Conservation (phyloP, 2,888 invertebrate species). For the Andricus curvator region DNA sequence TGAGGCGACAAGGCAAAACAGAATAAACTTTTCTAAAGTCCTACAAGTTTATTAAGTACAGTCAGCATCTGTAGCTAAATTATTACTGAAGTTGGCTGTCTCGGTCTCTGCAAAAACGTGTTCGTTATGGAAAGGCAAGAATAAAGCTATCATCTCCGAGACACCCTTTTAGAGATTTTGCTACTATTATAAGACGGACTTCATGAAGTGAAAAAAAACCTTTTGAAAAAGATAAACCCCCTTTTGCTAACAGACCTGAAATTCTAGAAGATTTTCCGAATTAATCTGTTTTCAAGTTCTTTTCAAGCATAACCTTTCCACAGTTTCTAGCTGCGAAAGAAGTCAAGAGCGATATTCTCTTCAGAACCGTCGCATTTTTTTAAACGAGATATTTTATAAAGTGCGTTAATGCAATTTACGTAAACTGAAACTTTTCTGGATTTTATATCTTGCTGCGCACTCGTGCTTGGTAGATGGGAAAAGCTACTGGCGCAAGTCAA, state of each 20-base stretch:
- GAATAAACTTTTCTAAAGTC: conserved; percentile 51
- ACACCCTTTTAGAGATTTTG: neutral
- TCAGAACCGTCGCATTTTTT: neutral
- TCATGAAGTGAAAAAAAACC: neutral
- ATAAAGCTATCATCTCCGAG: conserved; percentile 22
- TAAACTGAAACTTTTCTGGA: no score
- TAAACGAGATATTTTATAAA: neutral
- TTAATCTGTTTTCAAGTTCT: neutral
- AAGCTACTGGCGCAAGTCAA: no score
- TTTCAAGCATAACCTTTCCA: neutral
- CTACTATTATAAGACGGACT: neutral
- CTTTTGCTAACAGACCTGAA: neutral
- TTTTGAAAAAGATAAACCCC: neutral
- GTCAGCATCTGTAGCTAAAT: conserved; percentile 72
- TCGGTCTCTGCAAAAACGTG: conserved; percentile 57
- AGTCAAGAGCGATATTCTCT: neutral
- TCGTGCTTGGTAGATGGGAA: no score
- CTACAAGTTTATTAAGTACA: conserved; percentile 51
- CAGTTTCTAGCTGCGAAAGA: neutral
- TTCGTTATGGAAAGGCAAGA: conserved; percentile 34
- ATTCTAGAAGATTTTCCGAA: neutral
- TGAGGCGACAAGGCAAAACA: conserved; percentile 23
- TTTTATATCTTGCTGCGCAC: no score
- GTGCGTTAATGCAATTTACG: neutral
- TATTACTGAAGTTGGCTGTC: conserved; percentile 69